Evolutionary conservation across 2,113 vertebrate species (phyloP), one percentile per base, ranked within the genome.

Genomic region (Ellobius talpinus): DNA sequence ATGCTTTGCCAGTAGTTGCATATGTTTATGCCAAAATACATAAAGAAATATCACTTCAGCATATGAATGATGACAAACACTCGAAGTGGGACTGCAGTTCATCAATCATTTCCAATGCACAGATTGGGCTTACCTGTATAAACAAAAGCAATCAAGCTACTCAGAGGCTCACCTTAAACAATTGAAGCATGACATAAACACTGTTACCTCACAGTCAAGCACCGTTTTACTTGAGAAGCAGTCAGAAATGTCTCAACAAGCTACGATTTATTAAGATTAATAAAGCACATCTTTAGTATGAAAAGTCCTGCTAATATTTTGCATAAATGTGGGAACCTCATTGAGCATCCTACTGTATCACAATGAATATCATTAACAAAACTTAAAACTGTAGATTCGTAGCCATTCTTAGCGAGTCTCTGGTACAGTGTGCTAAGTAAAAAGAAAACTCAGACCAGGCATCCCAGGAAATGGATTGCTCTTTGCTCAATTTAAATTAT

Each of bases 11-110:
- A 98, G 99, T 98, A 98, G 98, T 98, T 99, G 99, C 99, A 99
- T 99, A 98, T 99, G 99, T 99, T 99, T 99, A 99, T 99, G 98
- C 98, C 99, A 99, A 99, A 99, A 99, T 99, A 99, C 98, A 99
- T 99, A 99, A 99, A 99, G 98, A 98, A 99, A 98, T 98, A 99
- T 99, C 99, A 99, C 98, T 99, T 99, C 98, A 98, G 98, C 98
- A 98, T 98, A 98, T 99, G 99, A 99, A 98, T 98, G 99, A 99
- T 99, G 99, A 99, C 98, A 99, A 99, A 98, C 98, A 99, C 98
- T 99, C 98, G 98, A 98, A 98, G 98, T 98, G 98, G 97, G 98
- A 98, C 98, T 98, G 96, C 98, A 98, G 98, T 98, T 99, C 99
- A 99, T 99, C 98, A 98, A 99, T 99, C 99, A 99, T 98, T 98